Base-by-base conservation (phyloP, 1,140 invertebrate species). In the Caenorhabditis inopinata region DNA sequence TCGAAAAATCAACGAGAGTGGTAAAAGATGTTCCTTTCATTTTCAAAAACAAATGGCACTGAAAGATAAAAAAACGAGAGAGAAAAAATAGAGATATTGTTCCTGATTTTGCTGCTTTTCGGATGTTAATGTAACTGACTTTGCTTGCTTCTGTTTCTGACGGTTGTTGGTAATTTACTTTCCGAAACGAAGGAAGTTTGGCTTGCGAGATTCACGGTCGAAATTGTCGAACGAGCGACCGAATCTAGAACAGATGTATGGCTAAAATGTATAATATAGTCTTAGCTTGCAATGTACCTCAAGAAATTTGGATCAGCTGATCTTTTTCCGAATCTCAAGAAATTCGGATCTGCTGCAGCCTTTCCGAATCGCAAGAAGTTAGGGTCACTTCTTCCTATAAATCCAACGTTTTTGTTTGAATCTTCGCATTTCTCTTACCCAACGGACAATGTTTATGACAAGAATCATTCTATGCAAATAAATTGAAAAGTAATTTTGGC, bases 321-420 rank as follows among this genome's bases (percentile, higher is more conserved):
- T 48, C 84, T 80, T 47, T 82, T 75, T 53, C 85, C 85, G 42
- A 85, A 83, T 49, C 79, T 76, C 35, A 79, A 68, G 76, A 80
- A 76, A 38, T 84, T 84, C 32, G 83, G 79, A 49, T 83, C 80
- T 12, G 76, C 74, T 3, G 74, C 68, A 5, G 82, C 74, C 46
- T 79, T 80, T 29, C 83, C 83, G 76, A 85, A 86, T 27, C 85
- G 25, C 62, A 86, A 51, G 78, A 86, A 86, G 58, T 86, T 86
- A 35, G 85, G 85, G 42, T 84, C 85, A 48, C 74, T 80, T 29
- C 81, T n/a, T 23, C 75, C 79, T 77, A 48, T 53, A 74, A 73
- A n/a, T 16, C n/a, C 23, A 49, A 3, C 3, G 2, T 21, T 79
- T 29, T 23, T 21, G 4, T 51, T 35, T 42, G 14, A 48, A 18